Evolutionary conservation across 2,113 vertebrate species (phyloP).

Genomic region (Cryptotis parvus): DNA sequence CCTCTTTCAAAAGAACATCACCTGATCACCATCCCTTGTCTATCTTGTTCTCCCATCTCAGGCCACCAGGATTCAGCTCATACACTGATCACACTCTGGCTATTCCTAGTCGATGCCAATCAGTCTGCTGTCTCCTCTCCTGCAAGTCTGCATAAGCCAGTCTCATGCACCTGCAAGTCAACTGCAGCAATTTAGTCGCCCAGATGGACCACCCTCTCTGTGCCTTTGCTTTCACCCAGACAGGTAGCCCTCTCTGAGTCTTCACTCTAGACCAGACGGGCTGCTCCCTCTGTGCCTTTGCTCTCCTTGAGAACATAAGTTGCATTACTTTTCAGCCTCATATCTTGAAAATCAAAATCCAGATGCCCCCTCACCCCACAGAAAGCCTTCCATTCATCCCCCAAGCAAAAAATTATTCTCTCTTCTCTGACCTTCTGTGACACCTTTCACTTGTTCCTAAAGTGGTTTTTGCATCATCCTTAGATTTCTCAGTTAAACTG

Average conservation of each 20-base stretch:
- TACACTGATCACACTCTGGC: background rate
- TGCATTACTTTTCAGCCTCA: constrained; percentile 15
- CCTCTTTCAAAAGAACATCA: background rate
- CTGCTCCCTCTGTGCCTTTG: background rate
- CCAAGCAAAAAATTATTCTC: background rate
- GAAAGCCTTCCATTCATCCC: background rate
- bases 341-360: background rate
- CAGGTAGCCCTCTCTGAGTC: too few relatives aligned
- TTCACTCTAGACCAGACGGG: too few relatives aligned
- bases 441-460: background rate
- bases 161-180: background rate
- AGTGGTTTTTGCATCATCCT: background rate
- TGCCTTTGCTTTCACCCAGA: background rate
- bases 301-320: background rate
- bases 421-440: background rate
- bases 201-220: background rate
- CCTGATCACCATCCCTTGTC: background rate
- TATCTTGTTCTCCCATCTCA: background rate
- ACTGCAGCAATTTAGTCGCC: background rate
- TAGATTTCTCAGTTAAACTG: background rate
- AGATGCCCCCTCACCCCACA: background rate
- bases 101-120: background rate
- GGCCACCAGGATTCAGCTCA: background rate
- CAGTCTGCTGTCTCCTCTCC: background rate
- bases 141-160: background rate